Evolutionary conservation across 2,797 vertebrate species (phyloP).

Genomic region (Psittacula echo): DNA sequence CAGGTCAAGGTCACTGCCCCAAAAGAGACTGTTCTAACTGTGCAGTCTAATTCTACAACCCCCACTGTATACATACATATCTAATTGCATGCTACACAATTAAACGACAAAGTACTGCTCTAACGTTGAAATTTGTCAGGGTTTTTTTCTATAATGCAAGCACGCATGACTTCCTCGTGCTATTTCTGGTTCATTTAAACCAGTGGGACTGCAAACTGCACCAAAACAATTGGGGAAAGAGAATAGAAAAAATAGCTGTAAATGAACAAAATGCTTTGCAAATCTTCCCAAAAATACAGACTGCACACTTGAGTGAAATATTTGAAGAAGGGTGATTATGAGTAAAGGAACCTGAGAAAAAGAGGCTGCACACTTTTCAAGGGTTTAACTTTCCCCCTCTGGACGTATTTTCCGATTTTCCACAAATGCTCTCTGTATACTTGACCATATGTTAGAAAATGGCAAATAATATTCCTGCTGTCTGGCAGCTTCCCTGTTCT

Average conservation of each 20-base stretch:
- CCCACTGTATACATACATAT: accelerated
- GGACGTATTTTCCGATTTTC: not conserved
- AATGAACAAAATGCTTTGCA: not conserved
- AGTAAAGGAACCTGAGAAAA: not conserved
- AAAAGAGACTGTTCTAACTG: not conserved
- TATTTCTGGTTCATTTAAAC: not conserved
- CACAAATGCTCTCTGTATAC: not conserved
- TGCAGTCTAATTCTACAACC: not conserved
- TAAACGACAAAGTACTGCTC: not conserved
- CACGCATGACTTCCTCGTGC: not conserved
- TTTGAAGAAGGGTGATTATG: not conserved
- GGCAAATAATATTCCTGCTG: not conserved
- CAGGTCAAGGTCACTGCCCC: not conserved
- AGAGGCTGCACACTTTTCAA: not conserved
- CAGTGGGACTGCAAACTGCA: not conserved
- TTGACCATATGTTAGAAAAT: not conserved
- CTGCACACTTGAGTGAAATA: not conserved
- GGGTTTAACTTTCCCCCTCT: not conserved
- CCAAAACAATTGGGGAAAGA: not conserved
- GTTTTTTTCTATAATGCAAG: not conserved
- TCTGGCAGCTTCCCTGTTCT: not conserved
- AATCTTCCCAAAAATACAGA: not conserved
- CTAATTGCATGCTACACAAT: not conserved
- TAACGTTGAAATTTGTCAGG: not conserved
- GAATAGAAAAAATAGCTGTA: not conserved